Percentiles rank a stretch among this genome's conserved stretches.
These are phyloP conservation scores for Callithrix jacchus DNA, from an alignment of 2,113 vertebrate genomes.

Conservation along the genomic window DNA sequence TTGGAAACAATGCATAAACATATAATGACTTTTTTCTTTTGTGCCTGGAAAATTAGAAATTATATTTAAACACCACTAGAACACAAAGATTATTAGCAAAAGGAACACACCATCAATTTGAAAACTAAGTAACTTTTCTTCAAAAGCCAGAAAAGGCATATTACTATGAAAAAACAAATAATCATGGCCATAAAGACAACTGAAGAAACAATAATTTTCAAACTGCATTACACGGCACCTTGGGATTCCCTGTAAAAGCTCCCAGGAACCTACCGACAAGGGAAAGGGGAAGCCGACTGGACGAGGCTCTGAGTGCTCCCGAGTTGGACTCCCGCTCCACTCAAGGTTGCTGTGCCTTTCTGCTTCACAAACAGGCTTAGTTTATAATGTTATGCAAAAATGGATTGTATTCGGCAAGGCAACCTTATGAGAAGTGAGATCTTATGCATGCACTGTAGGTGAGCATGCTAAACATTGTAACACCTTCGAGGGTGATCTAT, in stretches of 20 bases:
- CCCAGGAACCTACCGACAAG: background rate
- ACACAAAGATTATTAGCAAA: slow-evolving; percentile 30
- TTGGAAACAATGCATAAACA: slow-evolving; percentile 2
- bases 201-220: background rate
- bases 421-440: background rate
- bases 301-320: background rate
- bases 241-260: background rate
- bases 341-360: background rate
- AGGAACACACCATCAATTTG: slow-evolving; percentile 23
- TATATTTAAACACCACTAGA: slow-evolving; percentile 27
- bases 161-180: background rate
- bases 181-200: background rate
- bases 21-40: slow-evolving; percentile 44
- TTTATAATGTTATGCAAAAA: background rate
- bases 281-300: background rate
- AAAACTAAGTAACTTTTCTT: slow-evolving; percentile 35
- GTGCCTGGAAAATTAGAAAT: slow-evolving; percentile 42
- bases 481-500: background rate
- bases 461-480: background rate
- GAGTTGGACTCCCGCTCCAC: background rate
- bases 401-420: background rate
- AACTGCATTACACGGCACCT: background rate
- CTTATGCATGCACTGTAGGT: background rate
- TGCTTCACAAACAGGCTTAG: background rate
- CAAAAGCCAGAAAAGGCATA: background rate